These are phyloP conservation scores for Motacilla alba DNA, from an alignment of 2,113 vertebrate genomes.

Conservation along the genomic window DNA sequence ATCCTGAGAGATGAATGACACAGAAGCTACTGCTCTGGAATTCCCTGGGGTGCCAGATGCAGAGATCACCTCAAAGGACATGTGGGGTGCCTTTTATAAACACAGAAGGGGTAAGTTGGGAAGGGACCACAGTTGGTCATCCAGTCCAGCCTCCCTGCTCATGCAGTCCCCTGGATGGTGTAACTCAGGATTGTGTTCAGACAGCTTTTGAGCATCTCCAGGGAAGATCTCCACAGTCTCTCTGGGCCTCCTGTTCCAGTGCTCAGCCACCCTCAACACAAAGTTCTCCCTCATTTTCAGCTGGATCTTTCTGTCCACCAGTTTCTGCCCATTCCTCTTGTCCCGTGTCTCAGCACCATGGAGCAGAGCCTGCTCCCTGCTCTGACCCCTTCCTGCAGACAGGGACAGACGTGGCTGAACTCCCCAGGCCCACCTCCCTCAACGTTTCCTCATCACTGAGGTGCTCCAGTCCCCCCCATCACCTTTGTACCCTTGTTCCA, in stretches of 20 bases:
- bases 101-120: background rate
- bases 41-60: background rate
- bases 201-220: background rate
- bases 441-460: background rate
- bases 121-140: background rate
- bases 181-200: background rate
- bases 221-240: background rate
- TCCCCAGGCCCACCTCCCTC: background rate
- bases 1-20: background rate
- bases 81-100: background rate
- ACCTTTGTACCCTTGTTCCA: background rate
- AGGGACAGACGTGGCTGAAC: background rate
- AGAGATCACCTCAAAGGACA: background rate
- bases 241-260: background rate
- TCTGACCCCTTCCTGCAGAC: background rate
- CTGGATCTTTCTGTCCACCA: background rate
- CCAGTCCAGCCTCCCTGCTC: background rate
- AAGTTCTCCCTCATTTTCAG: background rate
- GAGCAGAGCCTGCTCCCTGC: background rate
- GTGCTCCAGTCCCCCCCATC: background rate
- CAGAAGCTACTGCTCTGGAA: background rate
- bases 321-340: background rate
- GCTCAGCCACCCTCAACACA: background rate
- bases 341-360: accelerated
- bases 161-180: accelerated